Evolutionary conservation across 2,888 invertebrate genomes (phyloP).

Genomic region (Scrobipalpa atriplicella): DNA sequence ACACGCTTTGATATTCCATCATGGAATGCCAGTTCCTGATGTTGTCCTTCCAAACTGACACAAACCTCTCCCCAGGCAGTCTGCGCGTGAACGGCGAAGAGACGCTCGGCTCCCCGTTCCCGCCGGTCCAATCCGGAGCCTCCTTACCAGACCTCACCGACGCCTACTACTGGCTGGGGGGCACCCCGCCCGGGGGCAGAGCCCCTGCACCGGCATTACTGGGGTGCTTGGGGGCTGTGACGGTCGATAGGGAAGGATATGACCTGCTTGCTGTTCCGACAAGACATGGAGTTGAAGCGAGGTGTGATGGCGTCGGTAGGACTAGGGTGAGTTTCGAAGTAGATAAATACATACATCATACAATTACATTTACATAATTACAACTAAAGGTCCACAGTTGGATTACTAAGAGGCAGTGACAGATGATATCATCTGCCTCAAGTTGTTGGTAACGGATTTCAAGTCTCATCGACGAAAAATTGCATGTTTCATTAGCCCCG

Average conservation of each 20-base stretch:
- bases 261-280: slow-evolving; percentile 87
- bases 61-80: slow-evolving; percentile 73
- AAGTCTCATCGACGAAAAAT: too few relatives aligned
- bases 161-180: slow-evolving; percentile 92
- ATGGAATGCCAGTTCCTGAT: too few relatives aligned
- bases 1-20: too few relatives aligned
- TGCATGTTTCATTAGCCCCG: not conserved
- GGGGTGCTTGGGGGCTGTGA: slow-evolving; percentile 92
- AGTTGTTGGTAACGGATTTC: too few relatives aligned
- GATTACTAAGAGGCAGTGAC: too few relatives aligned
- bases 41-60: slow-evolving; percentile 38
- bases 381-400: too few relatives aligned
- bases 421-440: too few relatives aligned
- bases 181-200: slow-evolving; percentile 87
- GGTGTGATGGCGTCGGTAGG: slow-evolving; percentile 78
- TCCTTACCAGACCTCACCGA: slow-evolving; percentile 86
- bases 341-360: too few relatives aligned
- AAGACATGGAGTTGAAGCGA: slow-evolving; percentile 87
- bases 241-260: slow-evolving; percentile 87
- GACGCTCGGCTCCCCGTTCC: slow-evolving; percentile 85
- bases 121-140: slow-evolving; percentile 81
- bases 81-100: slow-evolving; percentile 88
- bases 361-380: too few relatives aligned
- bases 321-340: slow-evolving; percentile 78
- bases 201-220: slow-evolving; percentile 81